Conservation (phyloP, 2,888 invertebrate genomes). For the Coelopa pilipes region DNA sequence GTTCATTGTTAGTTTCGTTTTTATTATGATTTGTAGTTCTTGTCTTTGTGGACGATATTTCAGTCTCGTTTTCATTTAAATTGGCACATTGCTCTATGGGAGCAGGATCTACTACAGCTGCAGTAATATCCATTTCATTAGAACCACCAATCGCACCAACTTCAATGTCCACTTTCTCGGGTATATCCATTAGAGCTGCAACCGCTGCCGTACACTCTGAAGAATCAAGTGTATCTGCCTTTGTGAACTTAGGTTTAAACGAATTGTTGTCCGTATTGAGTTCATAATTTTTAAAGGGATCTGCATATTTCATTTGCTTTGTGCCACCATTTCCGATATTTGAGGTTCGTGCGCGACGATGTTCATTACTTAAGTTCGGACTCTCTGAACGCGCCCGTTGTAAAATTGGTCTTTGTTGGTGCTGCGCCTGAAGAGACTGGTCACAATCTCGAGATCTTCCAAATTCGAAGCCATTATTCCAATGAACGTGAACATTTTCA, state of each 20-base stretch:
- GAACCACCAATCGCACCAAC: slow-evolving; percentile 45
- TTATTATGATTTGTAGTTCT: slow-evolving; percentile 30
- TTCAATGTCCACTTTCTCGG: slow-evolving; percentile 49
- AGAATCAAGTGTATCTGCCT: slow-evolving; percentile 33
- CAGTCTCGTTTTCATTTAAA: slow-evolving; percentile 58
- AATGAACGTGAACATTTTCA: slow-evolving; percentile 66
- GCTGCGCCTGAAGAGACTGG: slow-evolving; percentile 42
- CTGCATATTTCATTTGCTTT: slow-evolving; percentile 53
- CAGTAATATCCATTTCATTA: slow-evolving; percentile 43
- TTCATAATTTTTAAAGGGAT: slow-evolving; percentile 65
- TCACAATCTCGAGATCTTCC: slow-evolving; percentile 63
- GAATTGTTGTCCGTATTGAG: slow-evolving; percentile 63
- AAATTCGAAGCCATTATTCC: slow-evolving; percentile 66
- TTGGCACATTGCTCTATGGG: slow-evolving; percentile 38
- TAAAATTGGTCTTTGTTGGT: slow-evolving; percentile 46
- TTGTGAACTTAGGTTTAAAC: slow-evolving; percentile 58
- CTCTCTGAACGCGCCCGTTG: slow-evolving; percentile 65
- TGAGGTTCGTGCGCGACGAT: slow-evolving; percentile 50
- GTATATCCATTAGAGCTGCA: slow-evolving; percentile 7
- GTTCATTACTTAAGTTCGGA: slow-evolving; percentile 59
- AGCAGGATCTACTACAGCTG: slow-evolving; percentile 1
- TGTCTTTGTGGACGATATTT: slow-evolving; percentile 44
- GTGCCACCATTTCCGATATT: slow-evolving; percentile 37
- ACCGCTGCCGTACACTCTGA: neutral
- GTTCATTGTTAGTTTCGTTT: slow-evolving; percentile 45